These are phyloP conservation scores for Ormia ochracea DNA, from an alignment of 2,888 invertebrate species.

Conservation along the genomic window DNA sequence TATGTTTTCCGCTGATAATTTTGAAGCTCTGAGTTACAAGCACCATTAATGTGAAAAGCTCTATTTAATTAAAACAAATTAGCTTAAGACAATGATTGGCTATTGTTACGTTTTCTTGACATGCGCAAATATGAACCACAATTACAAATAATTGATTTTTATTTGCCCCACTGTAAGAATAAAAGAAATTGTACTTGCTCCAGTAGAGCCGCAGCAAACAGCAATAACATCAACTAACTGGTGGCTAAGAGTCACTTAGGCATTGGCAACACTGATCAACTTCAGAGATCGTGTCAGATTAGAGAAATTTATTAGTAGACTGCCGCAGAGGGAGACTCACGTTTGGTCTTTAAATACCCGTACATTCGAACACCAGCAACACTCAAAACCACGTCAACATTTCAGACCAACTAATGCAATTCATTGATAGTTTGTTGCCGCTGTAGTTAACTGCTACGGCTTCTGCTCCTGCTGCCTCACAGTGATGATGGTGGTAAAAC, in stretches of 20 bases:
- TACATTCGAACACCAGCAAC: conserved; percentile 33
- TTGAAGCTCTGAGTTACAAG: too few relatives aligned
- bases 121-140: too few relatives aligned
- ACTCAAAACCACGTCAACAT: conserved; percentile 9
- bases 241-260: conserved; percentile 55
- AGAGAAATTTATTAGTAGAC: conserved; percentile 67
- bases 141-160: too few relatives aligned
- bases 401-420: conserved; percentile 25
- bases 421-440: conserved; percentile 52
- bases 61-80: too few relatives aligned
- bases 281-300: conserved; percentile 67
- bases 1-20: too few relatives aligned
- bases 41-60: too few relatives aligned
- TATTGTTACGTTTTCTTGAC: too few relatives aligned
- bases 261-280: conserved; percentile 65
- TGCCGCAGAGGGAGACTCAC: conserved; percentile 57
- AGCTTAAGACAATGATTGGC: too few relatives aligned
- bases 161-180: conserved; percentile 12
- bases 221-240: conserved; percentile 48
- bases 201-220: conserved; percentile 6
- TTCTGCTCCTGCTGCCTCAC: neutral
- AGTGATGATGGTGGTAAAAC: conserved; percentile 16
- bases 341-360: conserved; percentile 41
- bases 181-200: neutral
- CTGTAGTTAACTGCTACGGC: conserved; percentile 8